These are phyloP conservation scores for Bucco capensis DNA, from an alignment of 2,113 vertebrate species.

Conservation along the genomic window DNA sequence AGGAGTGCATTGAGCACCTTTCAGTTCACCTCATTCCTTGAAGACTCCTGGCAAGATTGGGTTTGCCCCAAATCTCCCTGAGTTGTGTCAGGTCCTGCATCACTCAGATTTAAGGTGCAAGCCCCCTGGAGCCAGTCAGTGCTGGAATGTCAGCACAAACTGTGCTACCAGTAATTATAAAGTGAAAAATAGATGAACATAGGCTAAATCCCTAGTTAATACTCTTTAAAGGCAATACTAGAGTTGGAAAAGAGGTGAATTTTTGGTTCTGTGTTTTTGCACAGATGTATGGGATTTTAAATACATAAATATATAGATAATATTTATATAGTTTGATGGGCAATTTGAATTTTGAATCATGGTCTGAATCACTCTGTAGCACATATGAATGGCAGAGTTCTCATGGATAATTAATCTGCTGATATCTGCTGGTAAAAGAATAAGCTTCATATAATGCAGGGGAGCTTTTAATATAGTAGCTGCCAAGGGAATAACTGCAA, in stretches of 20 bases:
- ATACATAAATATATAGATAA: too few species aligned
- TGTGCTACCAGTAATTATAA: background rate
- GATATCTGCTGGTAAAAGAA: background rate
- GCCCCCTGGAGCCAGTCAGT: background rate
- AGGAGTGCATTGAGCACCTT: background rate
- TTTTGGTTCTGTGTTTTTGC: background rate
- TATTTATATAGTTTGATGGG: background rate
- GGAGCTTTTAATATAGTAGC: background rate
- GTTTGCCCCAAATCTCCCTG: background rate
- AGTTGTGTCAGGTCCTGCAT: fast-evolving
- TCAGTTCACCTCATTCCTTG: background rate
- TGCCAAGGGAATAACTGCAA: background rate
- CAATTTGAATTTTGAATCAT: background rate
- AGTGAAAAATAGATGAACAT: background rate
- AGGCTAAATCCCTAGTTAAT: background rate
- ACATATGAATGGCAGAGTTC: background rate
- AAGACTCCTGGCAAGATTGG: background rate
- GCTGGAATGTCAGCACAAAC: background rate
- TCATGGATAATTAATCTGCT: background rate
- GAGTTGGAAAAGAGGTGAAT: background rate
- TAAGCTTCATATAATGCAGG: background rate
- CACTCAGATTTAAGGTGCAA: background rate
- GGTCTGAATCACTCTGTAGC: background rate
- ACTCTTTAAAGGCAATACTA: background rate
- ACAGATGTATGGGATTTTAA: background rate